Percentiles rank a stretch among this genome's conserved stretches.
phyloP scores from a whole-genome alignment of 2,888 invertebrate genomes.

The Caenorhabditis doughertyi region DNA sequence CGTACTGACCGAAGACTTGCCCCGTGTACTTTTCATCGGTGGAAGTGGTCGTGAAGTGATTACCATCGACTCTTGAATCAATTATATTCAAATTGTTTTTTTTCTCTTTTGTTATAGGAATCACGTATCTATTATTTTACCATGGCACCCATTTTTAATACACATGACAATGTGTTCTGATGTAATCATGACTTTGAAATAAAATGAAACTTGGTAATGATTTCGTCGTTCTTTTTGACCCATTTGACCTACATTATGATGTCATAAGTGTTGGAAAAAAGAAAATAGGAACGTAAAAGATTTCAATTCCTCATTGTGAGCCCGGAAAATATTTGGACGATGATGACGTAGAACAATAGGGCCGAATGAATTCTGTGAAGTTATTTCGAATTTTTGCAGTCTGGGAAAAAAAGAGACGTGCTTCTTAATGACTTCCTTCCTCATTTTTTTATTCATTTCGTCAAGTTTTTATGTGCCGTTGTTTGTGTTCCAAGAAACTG shows the following conservation, averaged over 20 bases:
- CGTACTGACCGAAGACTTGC: conserved; percentile 96
- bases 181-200: conserved; percentile 54
- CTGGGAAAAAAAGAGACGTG: conserved; percentile 29
- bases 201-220: conserved; percentile 47
- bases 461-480: background rate
- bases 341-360: conserved; percentile 35
- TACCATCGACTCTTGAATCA: conserved; percentile 94
- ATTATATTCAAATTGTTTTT: conserved; percentile 21
- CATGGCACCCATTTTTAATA: conserved; percentile 37
- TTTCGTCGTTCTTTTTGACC: background rate
- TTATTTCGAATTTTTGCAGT: conserved; percentile 51
- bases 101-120: conserved; percentile 53
- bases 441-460: conserved; percentile 19
- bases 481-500: conserved; percentile 6
- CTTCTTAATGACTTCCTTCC: conserved; percentile 53
- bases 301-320: conserved; percentile 13
- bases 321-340: conserved; percentile 26
- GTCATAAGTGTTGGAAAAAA: conserved; percentile 10
- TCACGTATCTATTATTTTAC: conserved; percentile 32
- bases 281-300: conserved; percentile 14
- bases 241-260: background rate
- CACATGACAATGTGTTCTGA: conserved; percentile 51
- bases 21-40: conserved; percentile 86
- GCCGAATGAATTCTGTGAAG: conserved; percentile 13
- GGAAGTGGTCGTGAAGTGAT: conserved; percentile 98